Evolutionary conservation across 2,888 invertebrate genomes (phyloP), one percentile per base, ranked within the genome.

Genomic region (Scaptodrosophila latifasciaeformis): DNA sequence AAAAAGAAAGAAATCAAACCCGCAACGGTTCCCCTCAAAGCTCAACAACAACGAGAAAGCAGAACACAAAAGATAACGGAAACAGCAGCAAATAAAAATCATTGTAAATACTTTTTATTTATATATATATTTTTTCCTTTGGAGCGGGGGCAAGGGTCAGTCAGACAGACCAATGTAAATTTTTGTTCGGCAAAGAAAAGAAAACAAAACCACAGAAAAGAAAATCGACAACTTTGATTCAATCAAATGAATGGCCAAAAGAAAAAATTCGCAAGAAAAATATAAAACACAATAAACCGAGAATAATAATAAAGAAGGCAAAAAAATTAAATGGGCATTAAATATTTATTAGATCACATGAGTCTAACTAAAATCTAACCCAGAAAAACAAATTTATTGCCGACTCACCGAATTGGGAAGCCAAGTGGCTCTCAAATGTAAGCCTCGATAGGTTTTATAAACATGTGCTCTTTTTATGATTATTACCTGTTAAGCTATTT

Each of bases 81-180:
- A 72, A 55, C 61, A 59, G 56, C 66, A 61, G 55, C 54, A 70
- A 71, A 71, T 68, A 71, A 70, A 68, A 61, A 62, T 64, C 78
- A 63, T 64, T 79, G 67, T 79, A 66, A 65, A 66, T 55, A 61
- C 50, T 57, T 64, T 48, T 42, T 42, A 31, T 13, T 5, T 19
- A 5, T 2, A 7, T 24, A n/a, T 56, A 53, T 47, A 50, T 49
- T 50, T 52, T 53, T 24, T 3, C 24, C 24, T 49, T 46, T n/a
- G n/a, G n/a, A n/a, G n/a, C n/a, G n/a, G n/a, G n/a, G n/a, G n/a
- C n/a, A n/a, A n/a, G n/a, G n/a, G n/a, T n/a, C n/a, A n/a, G n/a
- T 30, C 43, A 37, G n/a, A 29, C 37, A 19, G 30, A 37, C 42
- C 48, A 60, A 65, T 59, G 65, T 27, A 65, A 56, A 59, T 62